Conservation (phyloP, 2,113 vertebrate species). For the Cryptomyrus ogoouensis region DNA sequence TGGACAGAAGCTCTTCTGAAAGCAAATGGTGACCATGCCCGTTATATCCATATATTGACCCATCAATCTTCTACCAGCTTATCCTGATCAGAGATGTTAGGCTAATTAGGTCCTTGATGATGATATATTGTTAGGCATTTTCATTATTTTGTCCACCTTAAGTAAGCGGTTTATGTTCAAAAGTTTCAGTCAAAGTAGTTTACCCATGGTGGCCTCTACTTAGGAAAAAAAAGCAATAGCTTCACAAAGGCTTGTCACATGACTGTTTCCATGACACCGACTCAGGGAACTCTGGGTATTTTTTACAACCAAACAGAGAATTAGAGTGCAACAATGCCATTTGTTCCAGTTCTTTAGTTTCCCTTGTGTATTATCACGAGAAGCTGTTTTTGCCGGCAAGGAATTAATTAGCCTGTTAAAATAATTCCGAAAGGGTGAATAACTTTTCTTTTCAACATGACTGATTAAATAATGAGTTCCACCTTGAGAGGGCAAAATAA, state of each 20-base stretch:
- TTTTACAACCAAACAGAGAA: background rate
- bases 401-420: slow-evolving; percentile 8
- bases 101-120: background rate
- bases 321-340: background rate
- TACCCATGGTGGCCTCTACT: background rate
- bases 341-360: background rate
- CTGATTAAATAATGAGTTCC: slow-evolving; percentile 12
- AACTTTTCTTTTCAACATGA: slow-evolving; percentile 5
- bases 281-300: background rate
- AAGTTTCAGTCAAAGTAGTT: background rate
- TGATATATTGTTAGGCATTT: background rate
- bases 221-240: background rate
- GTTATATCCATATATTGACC: background rate
- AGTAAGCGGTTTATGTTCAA: background rate
- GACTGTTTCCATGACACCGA: background rate
- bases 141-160: background rate
- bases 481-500: slow-evolving; percentile 4
- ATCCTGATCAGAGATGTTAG: background rate
- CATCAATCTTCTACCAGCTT: background rate
- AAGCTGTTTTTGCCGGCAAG: background rate
- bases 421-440: slow-evolving; percentile 6
- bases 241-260: background rate
- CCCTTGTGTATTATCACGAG: background rate
- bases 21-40: background rate
- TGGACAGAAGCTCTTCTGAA: too few relatives aligned